phyloP scores from a whole-genome alignment of 2,113 vertebrate species.

The Boleophthalmus pectinirostris region DNA sequence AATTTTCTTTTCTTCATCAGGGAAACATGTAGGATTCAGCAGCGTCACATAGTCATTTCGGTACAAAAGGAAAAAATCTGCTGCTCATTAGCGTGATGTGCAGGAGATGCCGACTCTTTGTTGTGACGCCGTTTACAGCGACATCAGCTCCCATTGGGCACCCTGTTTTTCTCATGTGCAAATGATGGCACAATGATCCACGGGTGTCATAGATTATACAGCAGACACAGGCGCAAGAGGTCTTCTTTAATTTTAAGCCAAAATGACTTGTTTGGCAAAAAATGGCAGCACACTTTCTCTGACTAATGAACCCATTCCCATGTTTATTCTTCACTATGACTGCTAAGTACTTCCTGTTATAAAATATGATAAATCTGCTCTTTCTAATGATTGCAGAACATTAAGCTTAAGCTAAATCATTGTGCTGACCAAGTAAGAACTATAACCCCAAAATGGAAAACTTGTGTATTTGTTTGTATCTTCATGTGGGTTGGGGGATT shows the following conservation, averaged over 20 bases:
- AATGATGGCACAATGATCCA: no score
- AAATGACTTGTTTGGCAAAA: conserved; percentile 10
- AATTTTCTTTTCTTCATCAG: no score
- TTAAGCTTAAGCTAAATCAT: neutral
- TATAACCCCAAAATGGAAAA: conserved; percentile 7
- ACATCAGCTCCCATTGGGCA: no score
- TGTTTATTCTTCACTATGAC: neutral
- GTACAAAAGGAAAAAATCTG: no score
- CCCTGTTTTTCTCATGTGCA: no score
- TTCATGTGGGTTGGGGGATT: conserved; percentile 17
- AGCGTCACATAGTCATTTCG: no score
- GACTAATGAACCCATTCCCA: conserved; percentile 1
- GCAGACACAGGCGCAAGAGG: no score
- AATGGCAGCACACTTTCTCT: conserved; percentile 1
- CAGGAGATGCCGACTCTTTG: no score
- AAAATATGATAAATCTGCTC: neutral
- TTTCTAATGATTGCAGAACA: neutral
- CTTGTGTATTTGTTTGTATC: conserved; percentile 1
- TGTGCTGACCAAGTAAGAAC: neutral
- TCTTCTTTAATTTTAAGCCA: neutral
- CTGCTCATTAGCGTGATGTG: no score
- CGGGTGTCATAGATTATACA: no score
- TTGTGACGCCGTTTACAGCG: no score
- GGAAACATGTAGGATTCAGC: no score
- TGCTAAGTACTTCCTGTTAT: neutral